Evolutionary conservation across 2,888 invertebrate genomes (phyloP), one percentile per base, ranked within the genome.

Genomic region (Phania funesta): DNA sequence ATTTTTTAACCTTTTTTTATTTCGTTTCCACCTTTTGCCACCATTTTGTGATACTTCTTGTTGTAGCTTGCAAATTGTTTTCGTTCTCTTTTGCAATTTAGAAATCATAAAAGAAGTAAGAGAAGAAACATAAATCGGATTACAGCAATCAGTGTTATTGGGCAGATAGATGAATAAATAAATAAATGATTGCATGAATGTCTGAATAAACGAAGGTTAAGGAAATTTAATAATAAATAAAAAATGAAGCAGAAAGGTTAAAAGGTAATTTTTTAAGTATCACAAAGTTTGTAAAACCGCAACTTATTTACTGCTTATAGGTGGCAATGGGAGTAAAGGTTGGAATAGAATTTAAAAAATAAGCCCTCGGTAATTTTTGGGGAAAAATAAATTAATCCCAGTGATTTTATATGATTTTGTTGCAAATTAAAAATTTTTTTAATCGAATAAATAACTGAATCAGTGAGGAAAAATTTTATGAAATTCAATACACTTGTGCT

Each of bases 101-200:
- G 22, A 44, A 60, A 68, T 24, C 50, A 24, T 62, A 44, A 60
- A 76, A 35, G 32, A 35, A 41, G 3, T 18, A 64, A 11, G 44
- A 46, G 50, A 56, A 48, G 48, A 54, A 41, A 56, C 50, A 77
- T 74, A 68, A 77, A 77, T 77, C 73, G 74, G 81, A 74, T 82
- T 44, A 82, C 48, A 64, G 64, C 60, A 73, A 77, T 77, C 73
- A 60, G 62, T 77, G 62, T 68, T 52, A 70, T 67, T 70, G 52
- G 46, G 6, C 44, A 44, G 29, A 44, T 41, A 62, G 29, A 26
- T 41, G 38, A 35, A 71, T 50, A 48, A 18, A 73, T 64, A 56
- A 35, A 64, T 54, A 54, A 68, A 29, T 54, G n/a, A 29, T 20
- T 54, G 32, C 54, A 64, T 54, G 16, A 78, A 52, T 65, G 56